Evolutionary conservation across 2,113 vertebrate genomes (phyloP).

Genomic region (Megaceryle maxima): DNA sequence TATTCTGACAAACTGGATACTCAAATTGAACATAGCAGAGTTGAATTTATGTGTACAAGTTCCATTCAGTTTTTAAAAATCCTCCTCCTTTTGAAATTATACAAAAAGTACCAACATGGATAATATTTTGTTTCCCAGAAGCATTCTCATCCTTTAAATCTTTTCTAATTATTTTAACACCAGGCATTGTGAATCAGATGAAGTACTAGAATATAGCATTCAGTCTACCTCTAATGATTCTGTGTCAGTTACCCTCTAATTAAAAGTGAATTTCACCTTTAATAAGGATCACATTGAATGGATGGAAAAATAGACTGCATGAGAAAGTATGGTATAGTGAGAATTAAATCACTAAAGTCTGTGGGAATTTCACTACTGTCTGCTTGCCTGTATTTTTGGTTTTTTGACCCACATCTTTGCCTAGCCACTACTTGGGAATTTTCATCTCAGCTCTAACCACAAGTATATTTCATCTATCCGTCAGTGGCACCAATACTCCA

Average conservation of each 20-base stretch:
- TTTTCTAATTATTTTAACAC: neutral
- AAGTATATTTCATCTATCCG: neutral
- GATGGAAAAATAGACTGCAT: neutral
- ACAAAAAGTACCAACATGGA: neutral
- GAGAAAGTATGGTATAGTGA: neutral
- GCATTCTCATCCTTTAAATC: neutral
- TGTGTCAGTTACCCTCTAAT: neutral
- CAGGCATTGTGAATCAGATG: neutral
- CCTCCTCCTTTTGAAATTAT: neutral
- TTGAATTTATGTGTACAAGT: neutral
- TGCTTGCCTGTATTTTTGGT: neutral
- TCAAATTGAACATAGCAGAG: neutral
- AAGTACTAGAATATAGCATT: neutral
- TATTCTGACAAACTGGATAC: neutral
- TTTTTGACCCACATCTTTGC: neutral
- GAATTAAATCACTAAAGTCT: neutral
- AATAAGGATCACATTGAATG: neutral
- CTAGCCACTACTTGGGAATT: neutral
- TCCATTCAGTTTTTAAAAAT: neutral
- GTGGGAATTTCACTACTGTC: neutral
- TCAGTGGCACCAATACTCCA: neutral
- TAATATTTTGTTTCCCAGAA: neutral
- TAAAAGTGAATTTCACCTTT: neutral
- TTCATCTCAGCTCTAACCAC: neutral
- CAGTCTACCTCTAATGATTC: neutral